A percentile compares a stretch with the other conserved stretches of the same genome.
phyloP scores from a whole-genome alignment of 1,140 invertebrate species.

The Scaptomyza graminum region DNA sequence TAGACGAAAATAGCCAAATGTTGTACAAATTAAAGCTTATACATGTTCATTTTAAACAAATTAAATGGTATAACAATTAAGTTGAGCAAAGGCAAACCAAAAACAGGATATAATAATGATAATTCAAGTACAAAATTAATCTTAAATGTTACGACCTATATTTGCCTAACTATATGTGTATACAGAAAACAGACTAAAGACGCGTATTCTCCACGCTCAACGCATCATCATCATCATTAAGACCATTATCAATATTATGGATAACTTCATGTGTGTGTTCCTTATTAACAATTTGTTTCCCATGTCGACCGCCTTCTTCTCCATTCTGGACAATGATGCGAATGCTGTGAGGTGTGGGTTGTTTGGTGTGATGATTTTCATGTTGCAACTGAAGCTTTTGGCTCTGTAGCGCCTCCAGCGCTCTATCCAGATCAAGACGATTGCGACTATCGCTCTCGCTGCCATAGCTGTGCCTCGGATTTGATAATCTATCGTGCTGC shows the following conservation, averaged over 20 bases:
- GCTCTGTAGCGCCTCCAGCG: constrained; percentile 58
- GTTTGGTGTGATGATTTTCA: constrained; percentile 40
- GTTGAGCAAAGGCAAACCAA: constrained; percentile 45
- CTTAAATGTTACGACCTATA: constrained; percentile 50
- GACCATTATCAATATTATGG: constrained; percentile 12
- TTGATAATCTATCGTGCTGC: constrained; percentile 27
- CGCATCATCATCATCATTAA: constrained; percentile 63
- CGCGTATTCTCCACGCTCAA: constrained; percentile 81
- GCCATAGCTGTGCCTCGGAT: constrained; percentile 60
- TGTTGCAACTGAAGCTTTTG: constrained; percentile 55
- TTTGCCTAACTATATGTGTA: constrained; percentile 6
- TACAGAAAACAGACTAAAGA: constrained; percentile 66
- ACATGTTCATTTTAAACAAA: constrained; percentile 20
- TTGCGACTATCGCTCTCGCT: constrained; percentile 71
- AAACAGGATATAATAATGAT: constrained; percentile 27
- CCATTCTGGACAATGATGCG: constrained; percentile 57
- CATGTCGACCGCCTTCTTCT: not conserved
- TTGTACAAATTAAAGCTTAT: constrained; percentile 60
- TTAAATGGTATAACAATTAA: constrained; percentile 46
- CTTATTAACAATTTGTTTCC: constrained; percentile 14
- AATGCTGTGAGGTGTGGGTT: constrained; percentile 27
- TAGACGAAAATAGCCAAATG: constrained; percentile 22
- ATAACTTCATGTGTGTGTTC: constrained; percentile 14
- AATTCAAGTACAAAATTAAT: constrained; percentile 52
- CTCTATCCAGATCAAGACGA: constrained; percentile 69